These are phyloP conservation scores for Gymnocypris eckloni DNA, from an alignment of 2,797 vertebrate genomes.

Conservation along the genomic window DNA sequence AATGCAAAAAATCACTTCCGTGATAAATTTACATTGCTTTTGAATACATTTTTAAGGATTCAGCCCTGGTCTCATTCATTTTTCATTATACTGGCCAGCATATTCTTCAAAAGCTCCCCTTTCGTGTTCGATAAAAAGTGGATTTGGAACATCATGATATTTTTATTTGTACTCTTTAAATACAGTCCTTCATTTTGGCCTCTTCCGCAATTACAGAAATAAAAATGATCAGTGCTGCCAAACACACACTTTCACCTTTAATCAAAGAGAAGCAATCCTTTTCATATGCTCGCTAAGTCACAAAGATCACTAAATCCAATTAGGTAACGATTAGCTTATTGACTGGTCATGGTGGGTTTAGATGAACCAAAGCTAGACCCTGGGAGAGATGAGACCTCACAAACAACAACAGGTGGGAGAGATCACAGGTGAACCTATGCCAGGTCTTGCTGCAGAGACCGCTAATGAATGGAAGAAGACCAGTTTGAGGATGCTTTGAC, in stretches of 20 bases:
- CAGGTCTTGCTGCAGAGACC: conserved; percentile 21
- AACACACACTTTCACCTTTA: conserved; percentile 13
- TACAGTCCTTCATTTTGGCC: conserved; percentile 7
- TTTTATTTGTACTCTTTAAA: background rate
- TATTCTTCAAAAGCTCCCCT: background rate
- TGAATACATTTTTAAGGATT: background rate
- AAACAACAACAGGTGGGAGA: conserved; percentile 30
- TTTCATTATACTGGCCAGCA: background rate
- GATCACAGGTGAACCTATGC: conserved; percentile 35
- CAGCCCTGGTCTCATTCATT: background rate
- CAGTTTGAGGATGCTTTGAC: conserved; percentile 30
- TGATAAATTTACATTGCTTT: background rate
- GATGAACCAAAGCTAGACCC: conserved; percentile 49
- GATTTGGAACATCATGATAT: background rate
- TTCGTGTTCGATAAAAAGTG: background rate
- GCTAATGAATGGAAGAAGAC: conserved; percentile 29
- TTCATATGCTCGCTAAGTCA: conserved; percentile 35
- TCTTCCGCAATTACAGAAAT: background rate
- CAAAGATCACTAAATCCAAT: conserved; percentile 60
- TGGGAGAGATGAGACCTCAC: conserved; percentile 18
- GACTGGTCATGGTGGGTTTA: conserved; percentile 47
- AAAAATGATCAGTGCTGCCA: background rate
- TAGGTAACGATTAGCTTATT: conserved; percentile 62
- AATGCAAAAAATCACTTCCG: background rate
- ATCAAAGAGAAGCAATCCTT: conserved; percentile 48